A percentile compares a stretch with the other conserved stretches of the same genome.
Conservation (phyloP, 2,797 vertebrate species). For the Neosilurus hyrtlii region DNA sequence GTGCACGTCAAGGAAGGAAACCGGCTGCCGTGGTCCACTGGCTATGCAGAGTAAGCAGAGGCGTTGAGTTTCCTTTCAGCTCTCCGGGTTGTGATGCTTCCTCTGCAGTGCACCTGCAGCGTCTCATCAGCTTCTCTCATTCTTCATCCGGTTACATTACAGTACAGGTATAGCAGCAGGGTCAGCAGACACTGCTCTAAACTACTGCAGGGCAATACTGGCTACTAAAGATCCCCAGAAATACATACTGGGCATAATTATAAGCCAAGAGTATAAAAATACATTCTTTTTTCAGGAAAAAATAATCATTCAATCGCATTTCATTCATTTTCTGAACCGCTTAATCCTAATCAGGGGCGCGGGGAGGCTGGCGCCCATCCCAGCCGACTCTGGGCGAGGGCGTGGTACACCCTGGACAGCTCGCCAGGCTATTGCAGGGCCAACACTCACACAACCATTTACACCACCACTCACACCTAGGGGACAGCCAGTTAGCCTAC, state of each 20-base stretch:
- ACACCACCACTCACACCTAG: too few species aligned
- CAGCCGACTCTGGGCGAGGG: too few species aligned
- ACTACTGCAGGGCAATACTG: neutral
- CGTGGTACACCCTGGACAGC: too few species aligned
- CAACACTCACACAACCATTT: too few species aligned
- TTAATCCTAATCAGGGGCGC: too few species aligned
- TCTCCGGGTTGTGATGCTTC: neutral
- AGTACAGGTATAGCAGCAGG: too few species aligned
- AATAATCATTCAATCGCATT: too few species aligned
- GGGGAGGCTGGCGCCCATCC: too few species aligned
- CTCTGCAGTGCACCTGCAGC: slow-evolving; percentile 12
- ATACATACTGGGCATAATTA: neutral
- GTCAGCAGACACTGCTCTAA: neutral
- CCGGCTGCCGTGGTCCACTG: slow-evolving; percentile 89
- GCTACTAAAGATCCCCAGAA: neutral
- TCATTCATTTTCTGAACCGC: too few species aligned
- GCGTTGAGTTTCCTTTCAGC: neutral
- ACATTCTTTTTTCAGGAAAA: neutral
- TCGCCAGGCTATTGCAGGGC: too few species aligned
- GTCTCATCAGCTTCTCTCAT: neutral
- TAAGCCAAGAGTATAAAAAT: neutral
- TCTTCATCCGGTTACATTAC: neutral
- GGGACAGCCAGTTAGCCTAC: too few species aligned
- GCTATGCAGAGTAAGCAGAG: slow-evolving; percentile 93
- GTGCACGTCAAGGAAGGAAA: slow-evolving; percentile 87